Percentiles rank a stretch among this genome's conserved stretches.
Evolutionary conservation across 2,888 invertebrate species (phyloP).

Genomic region (Neuroscelio doddi): DNA sequence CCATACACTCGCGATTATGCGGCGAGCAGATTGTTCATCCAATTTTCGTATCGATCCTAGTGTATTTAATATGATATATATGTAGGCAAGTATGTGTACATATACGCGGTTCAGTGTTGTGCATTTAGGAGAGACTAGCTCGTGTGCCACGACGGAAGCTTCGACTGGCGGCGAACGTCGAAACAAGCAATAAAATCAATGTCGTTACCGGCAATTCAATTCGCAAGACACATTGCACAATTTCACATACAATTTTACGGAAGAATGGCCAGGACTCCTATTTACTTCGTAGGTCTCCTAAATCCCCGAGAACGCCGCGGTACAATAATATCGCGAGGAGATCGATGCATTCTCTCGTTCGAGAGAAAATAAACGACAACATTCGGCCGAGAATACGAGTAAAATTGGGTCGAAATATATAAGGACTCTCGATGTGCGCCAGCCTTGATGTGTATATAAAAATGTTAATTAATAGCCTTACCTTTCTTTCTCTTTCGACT

Average conservation of each 20-base stretch:
- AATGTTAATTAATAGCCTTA: constrained; percentile 19
- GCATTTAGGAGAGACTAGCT: constrained; percentile 22
- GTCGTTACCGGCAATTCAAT: constrained; percentile 72
- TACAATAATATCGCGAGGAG: constrained; percentile 52
- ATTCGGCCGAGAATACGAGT: too few species aligned
- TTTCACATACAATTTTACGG: constrained; percentile 73
- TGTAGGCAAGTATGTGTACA: constrained; percentile 6
- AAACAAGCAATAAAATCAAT: constrained; percentile 73
- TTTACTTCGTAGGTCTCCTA: constrained; percentile 68
- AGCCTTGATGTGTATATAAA: too few species aligned
- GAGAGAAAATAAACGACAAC: constrained; percentile 16
- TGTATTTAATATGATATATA: constrained; percentile 41
- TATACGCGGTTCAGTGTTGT: constrained; percentile 22
- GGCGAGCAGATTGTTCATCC: constrained; percentile 42
- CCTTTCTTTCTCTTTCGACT: too few species aligned
- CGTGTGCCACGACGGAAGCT: constrained; percentile 22
- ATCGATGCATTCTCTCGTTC: constrained; percentile 48
- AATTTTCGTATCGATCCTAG: constrained; percentile 44
- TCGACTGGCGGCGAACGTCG: constrained; percentile 44
- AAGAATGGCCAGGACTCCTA: constrained; percentile 70
- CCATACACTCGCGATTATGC: constrained; percentile 32
- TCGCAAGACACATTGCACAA: constrained; percentile 72
- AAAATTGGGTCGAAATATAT: constrained; percentile 37
- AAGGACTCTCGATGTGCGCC: constrained; percentile 9
- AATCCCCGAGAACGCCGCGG: constrained; percentile 57